phyloP scores from a whole-genome alignment of 1,140 invertebrate species.

The Drosophila oshimai region DNA sequence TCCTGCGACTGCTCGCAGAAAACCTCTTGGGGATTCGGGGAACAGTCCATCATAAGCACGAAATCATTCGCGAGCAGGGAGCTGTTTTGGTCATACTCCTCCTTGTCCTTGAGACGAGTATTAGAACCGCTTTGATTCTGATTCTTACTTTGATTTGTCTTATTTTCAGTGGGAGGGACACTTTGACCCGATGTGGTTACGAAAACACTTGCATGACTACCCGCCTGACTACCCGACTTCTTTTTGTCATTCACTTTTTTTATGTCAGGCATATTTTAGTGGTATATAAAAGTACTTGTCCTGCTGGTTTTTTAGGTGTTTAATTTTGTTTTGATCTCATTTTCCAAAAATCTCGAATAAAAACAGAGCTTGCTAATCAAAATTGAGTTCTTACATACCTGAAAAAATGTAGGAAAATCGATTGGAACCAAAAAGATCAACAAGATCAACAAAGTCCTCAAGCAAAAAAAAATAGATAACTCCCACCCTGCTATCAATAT shows the following conservation, averaged over 20 bases:
- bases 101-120: background rate
- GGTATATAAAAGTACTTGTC: too few species aligned
- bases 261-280: background rate
- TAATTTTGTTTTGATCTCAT: background rate
- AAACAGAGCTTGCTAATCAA: too few species aligned
- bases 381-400: too few species aligned
- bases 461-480: background rate
- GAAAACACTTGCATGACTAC: background rate
- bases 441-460: background rate
- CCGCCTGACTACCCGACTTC: too few species aligned
- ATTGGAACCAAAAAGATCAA: too few species aligned
- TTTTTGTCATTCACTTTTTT: background rate
- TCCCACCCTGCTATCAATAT: background rate
- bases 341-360: constrained; percentile 7
- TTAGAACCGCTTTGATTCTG: background rate
- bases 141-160: too few species aligned
- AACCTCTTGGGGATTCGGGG: constrained; percentile 30
- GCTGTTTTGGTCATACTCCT: background rate
- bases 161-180: too few species aligned
- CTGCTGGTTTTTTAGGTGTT: background rate
- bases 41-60: constrained; percentile 18
- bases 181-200: background rate
- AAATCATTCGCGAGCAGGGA: constrained; percentile 37
- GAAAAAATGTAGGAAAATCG: too few species aligned
- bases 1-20: constrained; percentile 36